Conservation (phyloP, 1,140 invertebrate genomes). For the Spodoptera litura region DNA sequence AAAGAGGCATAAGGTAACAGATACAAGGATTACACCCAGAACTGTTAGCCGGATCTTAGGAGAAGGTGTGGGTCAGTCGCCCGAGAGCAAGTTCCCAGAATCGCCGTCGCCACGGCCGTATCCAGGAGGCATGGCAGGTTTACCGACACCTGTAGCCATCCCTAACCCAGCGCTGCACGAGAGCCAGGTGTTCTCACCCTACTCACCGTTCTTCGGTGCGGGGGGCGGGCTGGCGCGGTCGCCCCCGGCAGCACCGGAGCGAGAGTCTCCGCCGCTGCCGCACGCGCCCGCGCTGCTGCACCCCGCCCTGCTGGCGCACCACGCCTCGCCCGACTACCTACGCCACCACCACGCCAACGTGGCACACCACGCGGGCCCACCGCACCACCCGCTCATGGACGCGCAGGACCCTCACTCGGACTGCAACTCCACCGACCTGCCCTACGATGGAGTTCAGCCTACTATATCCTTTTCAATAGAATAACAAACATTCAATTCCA, state of each 20-base stretch:
- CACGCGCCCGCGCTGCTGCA: slow-evolving; percentile 93
- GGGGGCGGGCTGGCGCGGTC: slow-evolving; percentile 86
- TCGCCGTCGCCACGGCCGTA: slow-evolving; percentile 91
- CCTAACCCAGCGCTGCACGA: slow-evolving; percentile 98
- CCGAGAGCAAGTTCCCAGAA: slow-evolving; percentile 86
- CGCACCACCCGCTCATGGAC: slow-evolving; percentile 89
- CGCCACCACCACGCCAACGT: slow-evolving; percentile 79
- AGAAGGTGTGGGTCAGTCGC: slow-evolving; percentile 90
- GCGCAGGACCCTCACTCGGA: slow-evolving; percentile 93
- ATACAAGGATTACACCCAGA: slow-evolving; percentile 96
- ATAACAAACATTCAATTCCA: slow-evolving; percentile 44
- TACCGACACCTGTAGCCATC: slow-evolving; percentile 97
- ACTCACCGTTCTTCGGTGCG: slow-evolving; percentile 93
- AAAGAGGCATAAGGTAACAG: slow-evolving; percentile 98
- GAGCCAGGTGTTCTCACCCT: slow-evolving; percentile 96
- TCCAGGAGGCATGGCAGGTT: slow-evolving; percentile 92
- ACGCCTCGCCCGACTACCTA: slow-evolving; percentile 91
- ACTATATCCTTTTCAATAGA: slow-evolving; percentile 96
- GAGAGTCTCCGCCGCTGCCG: slow-evolving; percentile 92
- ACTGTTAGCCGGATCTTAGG: slow-evolving; percentile 95
- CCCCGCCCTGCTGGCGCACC: slow-evolving; percentile 92
- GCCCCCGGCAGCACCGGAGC: slow-evolving; percentile 89
- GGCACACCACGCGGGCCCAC: slow-evolving; percentile 80
- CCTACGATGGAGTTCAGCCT: slow-evolving; percentile 96
- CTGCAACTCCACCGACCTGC: slow-evolving; percentile 95